Conservation (phyloP, 2,113 vertebrate genomes). For the Gasterosteus nipponicus region DNA sequence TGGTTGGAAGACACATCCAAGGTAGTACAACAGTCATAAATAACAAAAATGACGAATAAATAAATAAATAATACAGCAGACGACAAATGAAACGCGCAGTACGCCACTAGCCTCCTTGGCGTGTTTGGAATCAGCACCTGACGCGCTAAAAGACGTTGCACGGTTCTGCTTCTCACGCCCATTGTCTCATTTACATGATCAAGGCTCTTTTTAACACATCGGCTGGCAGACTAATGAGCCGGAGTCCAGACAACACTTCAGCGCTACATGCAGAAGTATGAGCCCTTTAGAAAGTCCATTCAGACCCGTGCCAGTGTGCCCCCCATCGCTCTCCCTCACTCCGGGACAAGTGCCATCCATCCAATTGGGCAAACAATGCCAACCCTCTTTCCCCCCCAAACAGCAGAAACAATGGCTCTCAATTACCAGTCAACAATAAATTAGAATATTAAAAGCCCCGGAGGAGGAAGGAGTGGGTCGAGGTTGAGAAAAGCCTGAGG, state of each 20-base stretch:
- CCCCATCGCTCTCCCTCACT: conserved; percentile 24
- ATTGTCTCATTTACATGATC: conserved; percentile 73
- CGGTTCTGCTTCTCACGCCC: conserved; percentile 42
- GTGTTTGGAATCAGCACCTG: conserved; percentile 52
- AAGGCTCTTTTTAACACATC: conserved; percentile 71
- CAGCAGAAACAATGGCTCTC: conserved; percentile 70
- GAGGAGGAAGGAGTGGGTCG: conserved; percentile 37
- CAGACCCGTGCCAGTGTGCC: conserved; percentile 60
- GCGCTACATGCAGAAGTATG: conserved; percentile 61
- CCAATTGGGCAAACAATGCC: conserved; percentile 60
- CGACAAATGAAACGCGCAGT: conserved; percentile 20
- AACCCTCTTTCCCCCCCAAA: conserved; percentile 33
- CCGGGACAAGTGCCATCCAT: conserved; percentile 65
- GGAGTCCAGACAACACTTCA: conserved; percentile 68
- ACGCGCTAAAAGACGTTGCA: conserved; percentile 35
- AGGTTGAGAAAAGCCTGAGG: conserved; percentile 61
- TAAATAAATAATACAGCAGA: conserved; percentile 43
- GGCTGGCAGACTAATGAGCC: conserved; percentile 51
- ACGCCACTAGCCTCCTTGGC: background rate
- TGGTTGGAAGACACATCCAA: background rate
- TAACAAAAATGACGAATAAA: conserved; percentile 26
- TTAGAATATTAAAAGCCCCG: conserved; percentile 80
- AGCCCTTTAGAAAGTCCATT: conserved; percentile 61
- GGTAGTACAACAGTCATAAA: conserved; percentile 22
- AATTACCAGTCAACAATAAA: conserved; percentile 73